Evolutionary conservation across 2,797 vertebrate species (phyloP).

Genomic region (Furcifer pardalis): DNA sequence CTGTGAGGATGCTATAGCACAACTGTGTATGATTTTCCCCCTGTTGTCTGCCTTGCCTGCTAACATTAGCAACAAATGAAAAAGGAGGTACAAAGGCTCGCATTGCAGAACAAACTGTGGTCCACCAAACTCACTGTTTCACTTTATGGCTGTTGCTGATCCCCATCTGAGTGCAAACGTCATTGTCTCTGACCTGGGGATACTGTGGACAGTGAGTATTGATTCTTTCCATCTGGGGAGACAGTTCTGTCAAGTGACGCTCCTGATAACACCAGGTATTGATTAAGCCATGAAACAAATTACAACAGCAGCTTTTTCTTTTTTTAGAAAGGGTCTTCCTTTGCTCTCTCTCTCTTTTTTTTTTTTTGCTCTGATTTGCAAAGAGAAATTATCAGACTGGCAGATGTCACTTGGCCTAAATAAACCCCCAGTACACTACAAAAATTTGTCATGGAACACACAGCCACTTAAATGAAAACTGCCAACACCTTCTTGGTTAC

Average conservation of each 20-base stretch:
- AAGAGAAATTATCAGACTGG: constrained; percentile 43
- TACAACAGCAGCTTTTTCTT: neutral
- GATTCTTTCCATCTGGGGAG: constrained; percentile 28
- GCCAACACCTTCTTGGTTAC: constrained; percentile 45
- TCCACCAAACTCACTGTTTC: constrained; percentile 20
- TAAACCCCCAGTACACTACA: constrained; percentile 16
- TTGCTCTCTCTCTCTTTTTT: no score
- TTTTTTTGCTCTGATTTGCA: constrained; percentile 32
- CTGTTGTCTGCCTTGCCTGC: constrained; percentile 29
- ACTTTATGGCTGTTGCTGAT: neutral
- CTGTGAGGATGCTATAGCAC: constrained; percentile 32
- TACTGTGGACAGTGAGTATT: neutral
- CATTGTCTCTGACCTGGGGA: constrained; percentile 4
- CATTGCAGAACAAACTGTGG: constrained; percentile 47
- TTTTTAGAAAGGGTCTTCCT: neutral
- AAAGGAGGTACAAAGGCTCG: constrained; percentile 43
- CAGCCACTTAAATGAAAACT: constrained; percentile 41
- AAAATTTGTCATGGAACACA: constrained; percentile 25
- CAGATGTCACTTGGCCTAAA: constrained; percentile 26
- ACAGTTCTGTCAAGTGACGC: neutral
- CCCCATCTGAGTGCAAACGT: neutral
- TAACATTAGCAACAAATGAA: constrained; percentile 52
- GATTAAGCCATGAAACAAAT: constrained; percentile 26
- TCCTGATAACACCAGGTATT: constrained; percentile 12
- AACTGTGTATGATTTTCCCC: constrained; percentile 49